Percentiles rank a stretch among this genome's conserved stretches.
Evolutionary conservation across 2,888 invertebrate species (phyloP).

Genomic region (Gerris lacustris): DNA sequence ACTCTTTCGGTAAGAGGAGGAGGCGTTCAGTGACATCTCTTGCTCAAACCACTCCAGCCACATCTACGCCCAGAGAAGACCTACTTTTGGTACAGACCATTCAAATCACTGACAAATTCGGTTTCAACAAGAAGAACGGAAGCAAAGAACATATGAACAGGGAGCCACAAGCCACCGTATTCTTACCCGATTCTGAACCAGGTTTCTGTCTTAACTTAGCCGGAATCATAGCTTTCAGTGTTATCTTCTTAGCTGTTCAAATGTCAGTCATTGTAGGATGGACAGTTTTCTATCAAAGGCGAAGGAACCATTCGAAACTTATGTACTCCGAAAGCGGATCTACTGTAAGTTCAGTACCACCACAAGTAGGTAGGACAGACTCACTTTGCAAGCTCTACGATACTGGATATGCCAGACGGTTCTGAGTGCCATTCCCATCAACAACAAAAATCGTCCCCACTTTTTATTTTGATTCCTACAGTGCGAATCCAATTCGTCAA

Average conservation of each 20-base stretch:
- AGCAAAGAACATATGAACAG: constrained; percentile 33
- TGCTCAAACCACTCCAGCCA: constrained; percentile 29
- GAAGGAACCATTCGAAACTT: constrained; percentile 33
- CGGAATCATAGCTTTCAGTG: constrained; percentile 72
- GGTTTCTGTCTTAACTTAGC: constrained; percentile 58
- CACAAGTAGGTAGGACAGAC: constrained; percentile 51
- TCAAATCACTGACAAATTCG: constrained; percentile 85
- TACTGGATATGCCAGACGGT: constrained; percentile 62
- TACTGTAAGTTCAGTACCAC: constrained; percentile 51
- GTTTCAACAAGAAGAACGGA: constrained; percentile 50
- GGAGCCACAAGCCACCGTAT: constrained; percentile 22
- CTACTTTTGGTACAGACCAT: constrained; percentile 80
- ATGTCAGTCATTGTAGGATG: constrained; percentile 75
- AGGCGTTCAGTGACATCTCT: constrained; percentile 34
- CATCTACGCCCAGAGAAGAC: constrained; percentile 51
- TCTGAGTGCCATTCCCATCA: constrained; percentile 25
- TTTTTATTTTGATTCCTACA: no score
- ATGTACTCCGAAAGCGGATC: constrained; percentile 49
- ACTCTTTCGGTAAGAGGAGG: constrained; percentile 44
- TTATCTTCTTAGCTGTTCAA: constrained; percentile 75
- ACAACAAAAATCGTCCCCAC: no score
- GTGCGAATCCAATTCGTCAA: no score
- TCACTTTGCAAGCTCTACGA: constrained; percentile 80
- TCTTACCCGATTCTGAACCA: constrained; percentile 26
- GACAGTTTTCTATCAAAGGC: constrained; percentile 76